Base-by-base conservation (phyloP, 1,140 invertebrate genomes). In the Armadillidium nasatum region DNA sequence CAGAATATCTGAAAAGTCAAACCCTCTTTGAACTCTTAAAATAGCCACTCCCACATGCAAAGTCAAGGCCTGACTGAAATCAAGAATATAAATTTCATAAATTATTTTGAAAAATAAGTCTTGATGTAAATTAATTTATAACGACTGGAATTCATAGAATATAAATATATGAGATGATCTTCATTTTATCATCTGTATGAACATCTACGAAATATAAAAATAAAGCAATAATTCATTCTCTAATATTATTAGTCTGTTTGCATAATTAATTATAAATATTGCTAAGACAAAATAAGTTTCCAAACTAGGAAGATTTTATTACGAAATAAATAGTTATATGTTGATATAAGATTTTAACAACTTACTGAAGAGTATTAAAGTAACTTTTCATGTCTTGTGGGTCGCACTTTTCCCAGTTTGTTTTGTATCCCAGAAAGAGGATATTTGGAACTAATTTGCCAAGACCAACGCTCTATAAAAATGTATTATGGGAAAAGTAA, bases 41-140 rank as follows among this genome's bases (percentile, higher is more conserved):
- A 99, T 90, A 10, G 91, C 93, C 33, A 98, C 89, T 7, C 94
- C 94, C 85, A 95, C 88, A 83, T 97, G 92, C 86, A 95, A 89
- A 85, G 98, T 95, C 79, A 98, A 88, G 0, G 95, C 93, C 86
- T 94, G 94, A 85, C 94, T 96, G 84, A 44, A 77, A 6, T 11
- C 33, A 33, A 33, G 33, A 33, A 33, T 3, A 6, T 3, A 33
- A 33, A 33, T 33, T 33, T 3, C 33, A 33, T 33, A 6, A 33
- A 33, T 3, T 33, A 33, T 33, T n/a, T 33, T 6, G 33, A 3
- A 33, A 33, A 33, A 33, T 33, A 1, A 33, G 6, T 6, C 1
- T 33, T 33, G 33, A 33, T 6, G 33, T 33, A 33, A 33, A 3
- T 33, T 33, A 33, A 33, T 33, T 33, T 33, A 33, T n/a, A 33